phyloP scores from a whole-genome alignment of 2,888 invertebrate species.

The Thalpophila matura region DNA sequence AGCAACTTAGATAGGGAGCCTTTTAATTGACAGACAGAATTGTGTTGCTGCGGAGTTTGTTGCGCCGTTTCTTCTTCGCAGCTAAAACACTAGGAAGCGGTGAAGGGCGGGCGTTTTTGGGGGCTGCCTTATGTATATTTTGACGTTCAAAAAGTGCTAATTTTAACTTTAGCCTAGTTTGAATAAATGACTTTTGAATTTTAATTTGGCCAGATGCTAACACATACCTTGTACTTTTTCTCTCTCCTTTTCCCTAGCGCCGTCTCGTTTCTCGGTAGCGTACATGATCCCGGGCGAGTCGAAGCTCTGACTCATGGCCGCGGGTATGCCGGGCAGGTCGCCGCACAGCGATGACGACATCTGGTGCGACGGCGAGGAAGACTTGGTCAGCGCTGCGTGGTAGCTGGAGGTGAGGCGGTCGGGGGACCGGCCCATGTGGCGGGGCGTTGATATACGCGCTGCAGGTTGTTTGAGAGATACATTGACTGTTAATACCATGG shows the following conservation, averaged over 20 bases:
- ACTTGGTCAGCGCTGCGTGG: constrained; percentile 86
- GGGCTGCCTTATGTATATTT: no score
- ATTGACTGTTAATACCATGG: no score
- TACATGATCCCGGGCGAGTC: constrained; percentile 79
- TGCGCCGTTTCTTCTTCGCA: no score
- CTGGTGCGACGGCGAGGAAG: constrained; percentile 75
- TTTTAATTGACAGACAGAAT: no score
- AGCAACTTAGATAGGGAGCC: no score
- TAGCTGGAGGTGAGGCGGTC: constrained; percentile 94
- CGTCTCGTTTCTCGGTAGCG: constrained; percentile 65
- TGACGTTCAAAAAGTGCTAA: no score
- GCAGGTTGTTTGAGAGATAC: not conserved
- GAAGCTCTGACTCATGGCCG: constrained; percentile 80
- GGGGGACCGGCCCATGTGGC: constrained; percentile 91
- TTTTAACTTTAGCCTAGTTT: no score
- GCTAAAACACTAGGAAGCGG: no score
- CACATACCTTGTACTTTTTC: constrained; percentile 65
- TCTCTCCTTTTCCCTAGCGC: constrained; percentile 59
- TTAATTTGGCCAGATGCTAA: no score
- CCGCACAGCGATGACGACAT: constrained; percentile 80
- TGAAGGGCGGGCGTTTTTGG: no score
- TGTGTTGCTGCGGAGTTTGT: no score
- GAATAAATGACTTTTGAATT: no score
- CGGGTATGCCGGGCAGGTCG: constrained; percentile 70
- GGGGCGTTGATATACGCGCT: constrained; percentile 80